Evolutionary conservation across 2,113 vertebrate genomes (phyloP).

Genomic region (Corythoichthys haematopterus): DNA sequence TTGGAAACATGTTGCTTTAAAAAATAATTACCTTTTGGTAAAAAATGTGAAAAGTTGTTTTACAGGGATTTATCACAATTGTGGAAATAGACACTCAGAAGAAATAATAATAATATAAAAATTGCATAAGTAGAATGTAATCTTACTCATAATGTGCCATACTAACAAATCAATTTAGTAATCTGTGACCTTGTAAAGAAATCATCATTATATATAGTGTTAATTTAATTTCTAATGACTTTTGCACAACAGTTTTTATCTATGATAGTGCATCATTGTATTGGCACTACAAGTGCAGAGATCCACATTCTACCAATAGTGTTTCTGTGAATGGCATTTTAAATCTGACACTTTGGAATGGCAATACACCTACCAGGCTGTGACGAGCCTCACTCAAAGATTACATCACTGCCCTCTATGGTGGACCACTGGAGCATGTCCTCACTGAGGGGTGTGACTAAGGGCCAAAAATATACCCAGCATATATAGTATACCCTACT

Average conservation of each 20-base stretch:
- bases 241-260: not conserved
- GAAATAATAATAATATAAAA: too few species aligned
- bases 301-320: slow-evolving; percentile 53
- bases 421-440: slow-evolving; percentile 39
- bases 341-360: slow-evolving; percentile 53
- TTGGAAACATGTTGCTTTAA: too few species aligned
- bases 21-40: too few species aligned
- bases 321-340: slow-evolving; percentile 46
- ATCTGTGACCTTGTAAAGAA: too few species aligned
- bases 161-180: too few species aligned
- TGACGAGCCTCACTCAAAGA: slow-evolving; percentile 46
- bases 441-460: slow-evolving; percentile 12
- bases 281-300: slow-evolving; percentile 43
- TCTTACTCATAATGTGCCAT: too few species aligned
- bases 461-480: not conserved
- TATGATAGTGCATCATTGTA: not conserved
- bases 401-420: slow-evolving; percentile 58
- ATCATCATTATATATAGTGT: too few species aligned
- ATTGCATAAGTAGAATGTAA: too few species aligned
- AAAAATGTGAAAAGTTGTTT: too few species aligned
- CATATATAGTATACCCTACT: slow-evolving; percentile 1
- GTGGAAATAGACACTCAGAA: too few species aligned
- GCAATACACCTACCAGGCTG: slow-evolving; percentile 50
- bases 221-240: not conserved
- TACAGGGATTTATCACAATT: too few species aligned